Base-by-base conservation (phyloP, 2,797 vertebrate genomes). In the Hemibagrus guttatus region DNA sequence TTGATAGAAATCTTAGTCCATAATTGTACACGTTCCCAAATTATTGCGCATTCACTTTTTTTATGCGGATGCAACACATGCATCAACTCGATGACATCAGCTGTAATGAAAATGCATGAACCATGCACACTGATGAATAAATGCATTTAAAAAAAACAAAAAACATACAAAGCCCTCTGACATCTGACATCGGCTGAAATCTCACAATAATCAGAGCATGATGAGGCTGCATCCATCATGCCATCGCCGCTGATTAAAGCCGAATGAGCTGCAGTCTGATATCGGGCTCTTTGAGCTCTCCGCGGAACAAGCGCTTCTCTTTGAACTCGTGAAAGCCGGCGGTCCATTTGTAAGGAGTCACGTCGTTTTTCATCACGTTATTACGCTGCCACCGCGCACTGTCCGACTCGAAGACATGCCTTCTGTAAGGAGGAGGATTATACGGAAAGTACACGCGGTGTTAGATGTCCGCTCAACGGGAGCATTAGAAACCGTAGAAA, bases 401-500 rank as follows among this genome's bases (percentile, higher is more conserved):
- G 64, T 35, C 64, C 49, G 81, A 83, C 46, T 26, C 35, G 46
- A n/a, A 90, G 71, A 68, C 82, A 86, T 79, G 76, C 59, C 12
- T 88, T 84, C 76, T 86, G 84, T 87, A 87, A 26, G 78, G 42
- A 84, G 56, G 86, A 76, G 89, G 92, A 89, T 90, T 90, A 87
- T 90, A 87, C 64, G 89, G 90, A 84, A 66, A 28, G 76, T 68
- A 76, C 64, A 68, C 82, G 83, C 66, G 92, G 93, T 95, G 94
- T 95, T 92, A 93, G 92, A 91, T 95, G 87, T 95, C 94, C 90
- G 89, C 91, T 93, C 90, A 91, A 92, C 89, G 90, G 89, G 92
- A 94, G 95, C 95, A 94, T 95, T 95, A 95, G 95, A 95, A 96
- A 96, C 94, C 83, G 92, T 94, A 96, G 95, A 95, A 96, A 96